Percentiles rank a stretch among this genome's conserved stretches.
phyloP scores from a whole-genome alignment of 1,140 invertebrate species.

The Brevipalpus yothersi region DNA sequence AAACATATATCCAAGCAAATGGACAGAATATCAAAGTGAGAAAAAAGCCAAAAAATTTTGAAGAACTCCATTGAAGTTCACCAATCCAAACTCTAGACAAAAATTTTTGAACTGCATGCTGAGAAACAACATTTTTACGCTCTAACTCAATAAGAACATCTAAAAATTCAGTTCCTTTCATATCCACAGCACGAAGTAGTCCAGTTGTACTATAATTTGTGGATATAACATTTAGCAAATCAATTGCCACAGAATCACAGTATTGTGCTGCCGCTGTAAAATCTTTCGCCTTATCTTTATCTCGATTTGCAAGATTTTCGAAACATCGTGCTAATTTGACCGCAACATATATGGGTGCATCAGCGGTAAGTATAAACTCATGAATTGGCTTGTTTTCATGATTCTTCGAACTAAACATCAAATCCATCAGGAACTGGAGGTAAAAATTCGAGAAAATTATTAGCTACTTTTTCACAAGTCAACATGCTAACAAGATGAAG shows the following conservation, averaged over 20 bases:
- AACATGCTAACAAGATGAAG: too few relatives aligned
- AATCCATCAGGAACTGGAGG: constrained; percentile 75
- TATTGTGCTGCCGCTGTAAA: constrained; percentile 76
- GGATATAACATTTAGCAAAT: constrained; percentile 72
- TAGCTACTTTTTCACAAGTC: too few relatives aligned
- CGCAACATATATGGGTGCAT: constrained; percentile 89
- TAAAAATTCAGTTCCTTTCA: constrained; percentile 72
- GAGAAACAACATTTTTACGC: constrained; percentile 65
- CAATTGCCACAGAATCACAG: constrained; percentile 90
- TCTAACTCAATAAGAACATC: constrained; percentile 82
- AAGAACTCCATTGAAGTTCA: constrained; percentile 75
- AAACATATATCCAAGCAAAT: constrained; percentile 85
- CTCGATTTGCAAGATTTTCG: constrained; percentile 48
- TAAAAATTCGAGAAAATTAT: background rate
- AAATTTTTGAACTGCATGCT: constrained; percentile 25
- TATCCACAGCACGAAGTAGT: constrained; percentile 68
- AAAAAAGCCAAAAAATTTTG: constrained; percentile 78
- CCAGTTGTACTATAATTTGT: constrained; percentile 74
- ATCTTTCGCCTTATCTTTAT: constrained; percentile 93
- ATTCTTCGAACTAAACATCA: constrained; percentile 94
- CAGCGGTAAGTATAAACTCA: constrained; percentile 84
- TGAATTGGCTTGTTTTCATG: constrained; percentile 85
- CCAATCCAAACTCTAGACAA: constrained; percentile 85
- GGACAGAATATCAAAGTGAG: constrained; percentile 73
- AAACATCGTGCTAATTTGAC: constrained; percentile 72